These are phyloP conservation scores for Ispidina picta DNA, from an alignment of 2,797 vertebrate genomes.

Conservation along the genomic window DNA sequence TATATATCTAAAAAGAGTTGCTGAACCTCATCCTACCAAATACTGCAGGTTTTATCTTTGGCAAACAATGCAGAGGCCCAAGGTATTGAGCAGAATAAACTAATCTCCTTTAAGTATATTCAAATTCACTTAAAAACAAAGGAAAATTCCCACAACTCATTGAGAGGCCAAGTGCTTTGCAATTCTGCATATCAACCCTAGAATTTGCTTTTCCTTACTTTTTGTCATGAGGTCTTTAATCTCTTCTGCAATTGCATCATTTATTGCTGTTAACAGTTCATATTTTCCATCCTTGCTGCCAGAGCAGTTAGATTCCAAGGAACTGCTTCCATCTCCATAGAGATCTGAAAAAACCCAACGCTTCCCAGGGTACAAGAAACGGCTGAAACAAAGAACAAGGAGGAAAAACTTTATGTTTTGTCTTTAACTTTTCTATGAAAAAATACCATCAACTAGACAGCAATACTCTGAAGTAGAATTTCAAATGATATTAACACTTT, in stretches of 20 bases:
- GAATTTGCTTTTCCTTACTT: slow-evolving; percentile 74
- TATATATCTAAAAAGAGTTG: not conserved
- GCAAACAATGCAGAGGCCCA: not conserved
- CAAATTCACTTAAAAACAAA: not conserved
- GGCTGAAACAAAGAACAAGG: slow-evolving; percentile 72
- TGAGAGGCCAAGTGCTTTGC: not conserved
- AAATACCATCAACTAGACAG: not conserved
- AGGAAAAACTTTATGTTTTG: not conserved
- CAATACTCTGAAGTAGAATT: not conserved
- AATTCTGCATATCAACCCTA: not conserved
- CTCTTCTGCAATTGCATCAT: slow-evolving; percentile 89
- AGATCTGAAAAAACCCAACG: slow-evolving; percentile 79
- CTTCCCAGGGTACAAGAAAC: slow-evolving; percentile 92
- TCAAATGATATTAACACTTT: not conserved
- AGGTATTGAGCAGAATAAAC: not conserved
- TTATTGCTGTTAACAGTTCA: slow-evolving; percentile 89
- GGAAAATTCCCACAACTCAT: not conserved
- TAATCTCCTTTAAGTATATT: not conserved
- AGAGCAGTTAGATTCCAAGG: slow-evolving; percentile 70
- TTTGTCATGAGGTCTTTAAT: slow-evolving; percentile 90
- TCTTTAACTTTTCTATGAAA: not conserved
- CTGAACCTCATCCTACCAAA: not conserved
- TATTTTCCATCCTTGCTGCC: slow-evolving; percentile 94
- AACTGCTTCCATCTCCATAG: slow-evolving; percentile 70
- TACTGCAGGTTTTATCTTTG: not conserved